Conservation (phyloP, 2,888 invertebrate species). For the Cremastobaeus sp. region DNA sequence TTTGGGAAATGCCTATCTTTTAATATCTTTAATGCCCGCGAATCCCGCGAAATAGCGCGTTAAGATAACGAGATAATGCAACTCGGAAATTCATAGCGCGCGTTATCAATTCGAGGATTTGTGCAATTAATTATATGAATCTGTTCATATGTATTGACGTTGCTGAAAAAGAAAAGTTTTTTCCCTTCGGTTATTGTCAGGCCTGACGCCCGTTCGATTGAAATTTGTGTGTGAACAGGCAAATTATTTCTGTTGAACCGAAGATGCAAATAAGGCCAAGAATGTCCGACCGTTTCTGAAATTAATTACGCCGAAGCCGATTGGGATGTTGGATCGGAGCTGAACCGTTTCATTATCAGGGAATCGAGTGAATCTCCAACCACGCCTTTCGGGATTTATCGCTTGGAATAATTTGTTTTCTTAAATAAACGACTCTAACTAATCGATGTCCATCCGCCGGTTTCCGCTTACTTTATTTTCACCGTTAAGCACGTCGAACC, state of each 20-base stretch:
- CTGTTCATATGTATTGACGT: too few species aligned
- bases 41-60: slow-evolving; percentile 6
- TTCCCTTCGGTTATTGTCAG: too few species aligned
- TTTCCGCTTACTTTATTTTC: not conserved
- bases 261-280: slow-evolving; percentile 26
- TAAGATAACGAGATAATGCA: slow-evolving; percentile 23
- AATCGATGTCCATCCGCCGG: slow-evolving; percentile 7
- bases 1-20: too few species aligned
- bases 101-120: slow-evolving; percentile 11
- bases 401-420: slow-evolving; percentile 10
- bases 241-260: slow-evolving; percentile 7
- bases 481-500: not conserved
- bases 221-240: not conserved
- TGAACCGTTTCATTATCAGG: not conserved
- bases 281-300: slow-evolving; percentile 5
- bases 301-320: slow-evolving; percentile 25
- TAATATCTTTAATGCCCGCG: slow-evolving; percentile 18
- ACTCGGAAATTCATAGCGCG: too few species aligned
- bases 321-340: not conserved
- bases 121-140: slow-evolving; percentile 31
- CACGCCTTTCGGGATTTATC: slow-evolving; percentile 7
- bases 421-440: not conserved
- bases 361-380: not conserved
- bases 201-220: too few species aligned
- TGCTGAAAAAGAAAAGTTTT: too few species aligned